Evolutionary conservation across 2,888 invertebrate genomes (phyloP).

Genomic region (Macrosoma leucophasiata): DNA sequence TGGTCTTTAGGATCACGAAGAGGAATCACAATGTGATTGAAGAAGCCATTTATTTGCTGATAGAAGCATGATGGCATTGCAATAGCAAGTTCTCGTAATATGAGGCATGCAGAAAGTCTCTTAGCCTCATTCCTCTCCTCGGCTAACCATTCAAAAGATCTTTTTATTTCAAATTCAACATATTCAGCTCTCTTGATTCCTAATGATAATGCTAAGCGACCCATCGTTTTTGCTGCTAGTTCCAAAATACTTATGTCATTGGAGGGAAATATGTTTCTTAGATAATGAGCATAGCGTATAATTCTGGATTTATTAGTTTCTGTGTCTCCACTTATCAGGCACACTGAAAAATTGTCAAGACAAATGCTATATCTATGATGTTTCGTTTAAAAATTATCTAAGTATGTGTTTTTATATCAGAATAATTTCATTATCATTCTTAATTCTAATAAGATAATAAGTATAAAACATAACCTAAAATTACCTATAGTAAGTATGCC

Average conservation of each 20-base stretch:
- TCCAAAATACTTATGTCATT: slow-evolving; percentile 94
- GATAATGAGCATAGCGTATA: slow-evolving; percentile 92
- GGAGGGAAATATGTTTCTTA: slow-evolving; percentile 91
- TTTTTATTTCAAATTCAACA: slow-evolving; percentile 95
- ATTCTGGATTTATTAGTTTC: slow-evolving; percentile 92
- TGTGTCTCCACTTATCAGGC: slow-evolving; percentile 93
- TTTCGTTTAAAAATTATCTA: background rate
- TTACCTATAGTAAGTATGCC: slow-evolving; percentile 93
- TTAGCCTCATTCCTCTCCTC: slow-evolving; percentile 94
- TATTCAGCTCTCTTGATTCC: slow-evolving; percentile 96
- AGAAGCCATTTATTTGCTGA: slow-evolving; percentile 92
- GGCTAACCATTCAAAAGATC: slow-evolving; percentile 95
- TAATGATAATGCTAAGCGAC: slow-evolving; percentile 89
- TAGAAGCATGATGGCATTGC: slow-evolving; percentile 99
- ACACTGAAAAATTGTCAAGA: slow-evolving; percentile 76
- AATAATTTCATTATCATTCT: too few relatives aligned
- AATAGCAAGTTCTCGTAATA: slow-evolving; percentile 93
- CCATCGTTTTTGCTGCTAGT: slow-evolving; percentile 95
- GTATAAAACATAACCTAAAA: slow-evolving; percentile 23
- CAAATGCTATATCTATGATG: background rate
- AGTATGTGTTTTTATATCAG: slow-evolving; percentile 1
- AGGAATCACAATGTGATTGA: slow-evolving; percentile 93
- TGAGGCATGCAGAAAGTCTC: slow-evolving; percentile 92
- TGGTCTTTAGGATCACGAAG: slow-evolving; percentile 93
- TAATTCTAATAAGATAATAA: background rate